Evolutionary conservation across 2,113 vertebrate species (phyloP).

Genomic region (Nannospalax galili): DNA sequence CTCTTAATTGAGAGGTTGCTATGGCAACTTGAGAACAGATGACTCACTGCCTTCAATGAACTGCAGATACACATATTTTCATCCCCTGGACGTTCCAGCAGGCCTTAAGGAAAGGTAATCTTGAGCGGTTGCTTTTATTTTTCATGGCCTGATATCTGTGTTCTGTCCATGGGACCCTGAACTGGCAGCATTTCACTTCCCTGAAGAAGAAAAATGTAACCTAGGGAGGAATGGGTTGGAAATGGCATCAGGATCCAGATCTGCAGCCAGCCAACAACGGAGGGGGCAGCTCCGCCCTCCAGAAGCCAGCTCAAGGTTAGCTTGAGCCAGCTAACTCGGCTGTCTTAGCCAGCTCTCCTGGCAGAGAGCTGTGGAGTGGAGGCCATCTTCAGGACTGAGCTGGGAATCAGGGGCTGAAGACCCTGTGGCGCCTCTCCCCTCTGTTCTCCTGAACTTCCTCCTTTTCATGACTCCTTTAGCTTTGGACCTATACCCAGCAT

Average conservation of each 20-base stretch:
- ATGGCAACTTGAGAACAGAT: conserved; percentile 83
- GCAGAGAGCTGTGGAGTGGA: background rate
- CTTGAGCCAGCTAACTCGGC: no score
- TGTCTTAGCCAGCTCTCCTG: no score
- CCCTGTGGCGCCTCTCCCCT: background rate
- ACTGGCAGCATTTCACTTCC: background rate
- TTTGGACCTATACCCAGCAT: background rate
- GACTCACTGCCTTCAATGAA: conserved; percentile 83
- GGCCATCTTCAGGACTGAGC: background rate
- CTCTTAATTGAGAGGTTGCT: conserved; percentile 84
- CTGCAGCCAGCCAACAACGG: background rate
- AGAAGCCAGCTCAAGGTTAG: background rate
- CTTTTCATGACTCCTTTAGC: background rate
- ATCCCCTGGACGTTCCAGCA: conserved; percentile 62
- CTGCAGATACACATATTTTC: conserved; percentile 80
- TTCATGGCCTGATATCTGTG: background rate
- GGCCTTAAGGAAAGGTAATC: conserved; percentile 42
- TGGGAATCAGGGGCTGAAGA: background rate
- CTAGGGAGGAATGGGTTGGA: background rate
- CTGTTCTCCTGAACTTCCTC: background rate
- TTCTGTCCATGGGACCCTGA: conserved; percentile 41
- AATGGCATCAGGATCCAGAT: background rate
- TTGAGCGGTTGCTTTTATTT: conserved; percentile 4
- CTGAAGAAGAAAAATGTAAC: conserved; percentile 52
- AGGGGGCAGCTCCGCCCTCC: no score